Evolutionary conservation across 2,888 invertebrate species (phyloP), one percentile per base, ranked within the genome.

Genomic region (Julus scandinavius): DNA sequence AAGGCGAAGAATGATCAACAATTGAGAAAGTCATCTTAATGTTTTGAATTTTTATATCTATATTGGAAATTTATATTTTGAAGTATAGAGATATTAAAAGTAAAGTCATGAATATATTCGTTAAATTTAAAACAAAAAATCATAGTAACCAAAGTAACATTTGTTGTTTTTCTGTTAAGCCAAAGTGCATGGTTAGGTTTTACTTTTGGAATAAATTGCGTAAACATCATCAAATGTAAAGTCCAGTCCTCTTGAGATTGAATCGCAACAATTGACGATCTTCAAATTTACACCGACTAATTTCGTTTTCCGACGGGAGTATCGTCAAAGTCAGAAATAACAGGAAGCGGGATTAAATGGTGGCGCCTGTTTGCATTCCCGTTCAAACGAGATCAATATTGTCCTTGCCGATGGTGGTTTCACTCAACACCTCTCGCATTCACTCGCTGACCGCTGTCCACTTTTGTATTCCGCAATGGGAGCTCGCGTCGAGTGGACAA

Each of bases 401-500:
- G 54, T 45, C 41, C 41, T 45, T 45, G 6, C 4, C 6, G 41
- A 4, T 15, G 54, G 9, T 54, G 54, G 54, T 54, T 54, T 11
- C 54, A 15, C 54, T 54, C 54, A 15, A 11, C 54, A 54, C 41
- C 41, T 45, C 41, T 45, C 54, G 54, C 54, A 15, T 45, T 9
- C 54, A 2, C 54, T 63, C 58, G 58, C 58, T 63, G 58, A 63
- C 58, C 58, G n/a, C n/a, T n/a, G 58, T 17, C n/a, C 58, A 63
- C n/a, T 63, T 63, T 13, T n/a, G 58, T 17, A 63, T 63, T 63
- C 58, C n/a, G 58, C n/a, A n/a, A n/a, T n/a, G n/a, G n/a, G n/a
- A n/a, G n/a, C n/a, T n/a, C n/a, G n/a, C 58, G 58, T 63, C 58
- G 58, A 63, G 58, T 63, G 58, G 58, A 63, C 58, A n/a, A n/a